Base-by-base conservation (phyloP, 2,888 invertebrate genomes). In the Serrognathus titanus region DNA sequence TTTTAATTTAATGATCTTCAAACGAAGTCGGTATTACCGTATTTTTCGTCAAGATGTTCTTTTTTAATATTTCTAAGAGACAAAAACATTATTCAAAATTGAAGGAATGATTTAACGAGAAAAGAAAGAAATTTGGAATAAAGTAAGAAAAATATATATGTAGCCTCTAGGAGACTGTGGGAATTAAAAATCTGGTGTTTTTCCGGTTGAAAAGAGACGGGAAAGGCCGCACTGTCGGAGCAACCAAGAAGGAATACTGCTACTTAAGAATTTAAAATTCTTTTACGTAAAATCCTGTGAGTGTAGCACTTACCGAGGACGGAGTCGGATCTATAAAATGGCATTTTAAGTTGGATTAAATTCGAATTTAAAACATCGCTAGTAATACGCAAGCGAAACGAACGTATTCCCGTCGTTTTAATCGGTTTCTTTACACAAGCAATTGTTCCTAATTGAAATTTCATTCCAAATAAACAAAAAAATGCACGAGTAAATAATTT, bases 271-370 rank as follows among this genome's bases (percentile, higher is more conserved):
- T 77, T 77, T 77, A 76, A 78, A 78, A 78, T 77, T 78, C 77
- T 76, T 77, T 77, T 76, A 74, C 71, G 75, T 72, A 71, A 78
- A 78, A 78, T 76, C 78, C 76, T 70, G 58, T 70, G 73, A 75
- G 74, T 75, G 71, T 74, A 73, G 75, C 75, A 75, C 74, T 75
- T 74, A 75, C 71, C 68, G 71, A 66, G 70, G 72, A 69, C 71
- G 69, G 70, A 69, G 73, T 69, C 71, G 76, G 77, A 77, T 77
- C 76, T 77, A 76, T 77, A 75, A 78, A 78, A 78, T 78, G 78
- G 77, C 77, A 78, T 78, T 78, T 78, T 78, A 78, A 78, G 78
- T 78, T 78, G 77, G 78, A 78, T 78, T 78, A 77, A 76, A 74
- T 77, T 77, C 75, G 74, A 76, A 77, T 78, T 76, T 78, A 77